Conservation (phyloP, 2,888 invertebrate species). For the Latheticus oryzae region DNA sequence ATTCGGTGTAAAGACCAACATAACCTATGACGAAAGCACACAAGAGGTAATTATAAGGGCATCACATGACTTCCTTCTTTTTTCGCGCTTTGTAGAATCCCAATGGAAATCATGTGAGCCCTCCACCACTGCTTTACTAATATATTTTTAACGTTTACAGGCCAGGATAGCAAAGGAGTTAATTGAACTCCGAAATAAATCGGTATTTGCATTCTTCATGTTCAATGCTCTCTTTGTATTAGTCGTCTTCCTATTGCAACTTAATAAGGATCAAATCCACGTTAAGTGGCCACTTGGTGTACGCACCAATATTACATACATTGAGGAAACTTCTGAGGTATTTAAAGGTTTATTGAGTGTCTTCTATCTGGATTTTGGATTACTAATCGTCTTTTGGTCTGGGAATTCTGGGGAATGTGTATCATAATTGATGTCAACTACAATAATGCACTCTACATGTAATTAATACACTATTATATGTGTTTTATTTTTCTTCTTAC, state of each 20-base stretch:
- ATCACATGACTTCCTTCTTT: conserved; percentile 50
- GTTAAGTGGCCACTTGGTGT: conserved; percentile 97
- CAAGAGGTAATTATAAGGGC: conserved; percentile 84
- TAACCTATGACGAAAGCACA: conserved; percentile 88
- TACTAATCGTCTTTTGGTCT: conserved; percentile 60
- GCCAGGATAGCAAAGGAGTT: conserved; percentile 90
- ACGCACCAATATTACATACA: conserved; percentile 93
- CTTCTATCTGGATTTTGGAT: conserved; percentile 58
- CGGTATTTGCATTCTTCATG: conserved; percentile 98
- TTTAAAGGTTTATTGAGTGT: conserved; percentile 48
- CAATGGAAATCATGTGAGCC: conserved; percentile 67
- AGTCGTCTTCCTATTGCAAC: conserved; percentile 98
- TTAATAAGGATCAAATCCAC: conserved; percentile 98
- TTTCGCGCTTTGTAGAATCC: conserved; percentile 42
- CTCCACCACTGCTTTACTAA: conserved; percentile 63
- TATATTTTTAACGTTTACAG: conserved; percentile 68
- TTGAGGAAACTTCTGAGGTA: conserved; percentile 94
- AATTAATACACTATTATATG: conserved; percentile 51
- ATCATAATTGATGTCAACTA: conserved; percentile 42
- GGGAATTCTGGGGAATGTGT: conserved; percentile 51
- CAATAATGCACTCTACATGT: conserved; percentile 45
- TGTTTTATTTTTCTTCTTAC: conserved; percentile 16
- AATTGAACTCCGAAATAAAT: conserved; percentile 95
- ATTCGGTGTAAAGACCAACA: conserved; percentile 92
- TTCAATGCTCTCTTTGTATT: conserved; percentile 99